Evolutionary conservation across 2,888 invertebrate species (phyloP), one percentile per base, ranked within the genome.

Genomic region (Andrena minutula): DNA sequence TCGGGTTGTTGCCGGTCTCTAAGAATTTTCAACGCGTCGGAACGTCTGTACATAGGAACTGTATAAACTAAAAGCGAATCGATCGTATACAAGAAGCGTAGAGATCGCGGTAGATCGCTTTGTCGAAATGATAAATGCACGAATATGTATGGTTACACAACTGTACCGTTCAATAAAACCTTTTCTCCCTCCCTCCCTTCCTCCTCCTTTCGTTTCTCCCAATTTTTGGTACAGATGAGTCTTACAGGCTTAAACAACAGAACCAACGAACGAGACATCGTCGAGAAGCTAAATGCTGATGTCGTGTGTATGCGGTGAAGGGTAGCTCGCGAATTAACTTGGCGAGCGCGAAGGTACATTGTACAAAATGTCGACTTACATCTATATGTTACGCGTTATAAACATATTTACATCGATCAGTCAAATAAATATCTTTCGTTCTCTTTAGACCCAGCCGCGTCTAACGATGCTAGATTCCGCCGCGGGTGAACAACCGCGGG

Each of bases 391-490:
- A 56, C 53, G 60, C 79, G 75, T 82, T 90, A 90, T 90, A 79
- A 90, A 91, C 90, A 90, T 91, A 92, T 92, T 89, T 92, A 92
- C 92, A 92, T 84, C 79, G 65, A 88, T 92, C 92, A 92, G 92
- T 92, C 91, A 91, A 92, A 92, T 91, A 91, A 92, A 91, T 92
- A 91, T 84, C 84, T 82, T 66, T 72, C 76, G 74, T 71, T 61
- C 76, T 60, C 4, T 56, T 68, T 85, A 82, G 79, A 84, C 75
- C 78, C 78, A 73, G 53, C 69, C 69, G 61, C 72, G 56, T 75
- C 70, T 80, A 87, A 56, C 69, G 74, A 69, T 56, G 56, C 76
- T 64, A 71, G 56, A 53, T 49, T 72, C 53, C 8, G 20, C 53
- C 47, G 51, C 30, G 63, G 12, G 51, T 32, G 47, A 58, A 61